Base-by-base conservation (phyloP, 2,888 invertebrate genomes). In the Lithosia quadra region DNA sequence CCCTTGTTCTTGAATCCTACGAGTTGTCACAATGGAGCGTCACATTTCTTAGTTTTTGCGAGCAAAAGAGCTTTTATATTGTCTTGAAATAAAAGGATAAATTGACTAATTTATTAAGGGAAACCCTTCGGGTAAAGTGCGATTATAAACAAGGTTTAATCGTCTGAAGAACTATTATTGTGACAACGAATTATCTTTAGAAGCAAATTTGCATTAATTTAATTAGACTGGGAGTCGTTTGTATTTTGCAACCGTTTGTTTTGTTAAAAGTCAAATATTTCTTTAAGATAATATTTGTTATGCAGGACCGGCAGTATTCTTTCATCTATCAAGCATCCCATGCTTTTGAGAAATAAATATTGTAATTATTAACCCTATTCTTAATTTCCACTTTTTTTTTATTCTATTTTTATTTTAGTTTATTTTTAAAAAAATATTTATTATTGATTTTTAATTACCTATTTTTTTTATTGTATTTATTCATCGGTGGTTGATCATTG, bases 31-130 rank as follows among this genome's bases (percentile, higher is more conserved):
- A 64, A 60, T 49, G 57, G 21, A 56, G 22, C 36, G 21, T 57
- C 61, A 49, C 61, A 62, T 68, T 64, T 68, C 64, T 68, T 64
- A 24, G 56, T 62, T 64, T 65, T 60, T 65, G 57, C 21, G 43
- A 61, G 57, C 43, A 2, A 62, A 53, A 62, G 57, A 68, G 65
- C 36, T 22, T 55, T 36, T 60, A 59, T n/a, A 62, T 69, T 57
- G 69, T 63, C 53, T 65, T 56, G 34, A 61, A 62, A 58, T 65
- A 62, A 65, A 60, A 65, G 22, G 33, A 69, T 69, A 65, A 69
- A 69, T 59, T 65, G 43, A 33, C 18, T 57, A 65, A 61, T 69
- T 65, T 62, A 65, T 69, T 65, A 59, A 11, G 36, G 55, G 28
- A 57, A 33, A 43, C n/a, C 22, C 55, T 43, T 39, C 13, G 34